Evolutionary conservation across 2,797 vertebrate genomes (phyloP).

Genomic region (Calcarius lapponicus): DNA sequence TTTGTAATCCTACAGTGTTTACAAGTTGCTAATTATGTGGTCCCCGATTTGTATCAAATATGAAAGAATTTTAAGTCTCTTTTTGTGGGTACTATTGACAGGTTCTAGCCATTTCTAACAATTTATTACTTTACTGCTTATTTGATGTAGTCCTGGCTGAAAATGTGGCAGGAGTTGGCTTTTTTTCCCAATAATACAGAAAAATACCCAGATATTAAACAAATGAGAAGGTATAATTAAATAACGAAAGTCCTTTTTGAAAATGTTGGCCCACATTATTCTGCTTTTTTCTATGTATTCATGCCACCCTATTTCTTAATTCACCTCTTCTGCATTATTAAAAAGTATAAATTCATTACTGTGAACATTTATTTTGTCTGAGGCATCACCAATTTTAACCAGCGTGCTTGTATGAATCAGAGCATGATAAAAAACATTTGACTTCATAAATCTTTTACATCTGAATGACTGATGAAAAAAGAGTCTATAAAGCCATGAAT

Average conservation of each 20-base stretch:
- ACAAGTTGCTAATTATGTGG: neutral
- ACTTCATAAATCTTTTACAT: constrained; percentile 74
- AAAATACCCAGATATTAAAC: neutral
- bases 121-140: neutral
- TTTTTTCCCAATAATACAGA: neutral
- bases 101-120: neutral
- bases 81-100: neutral
- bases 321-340: constrained; percentile 49
- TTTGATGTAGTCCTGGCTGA: neutral
- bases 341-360: constrained; percentile 54
- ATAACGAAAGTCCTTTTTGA: constrained; percentile 2
- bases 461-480: constrained; percentile 62
- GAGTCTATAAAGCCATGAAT: constrained; percentile 60
- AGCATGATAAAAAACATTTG: constrained; percentile 59
- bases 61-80: neutral
- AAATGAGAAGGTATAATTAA: constrained; percentile 7
- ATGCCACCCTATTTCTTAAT: constrained; percentile 27
- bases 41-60: neutral
- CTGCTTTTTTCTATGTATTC: constrained; percentile 22
- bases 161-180: neutral
- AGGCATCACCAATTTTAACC: constrained; percentile 47
- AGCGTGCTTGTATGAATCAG: constrained; percentile 49
- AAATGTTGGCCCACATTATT: neutral
- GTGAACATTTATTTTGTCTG: constrained; percentile 62
- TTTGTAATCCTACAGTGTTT: neutral